Evolutionary conservation across 2,797 vertebrate species (phyloP).

Genomic region (Melanotaenia maccullochi): DNA sequence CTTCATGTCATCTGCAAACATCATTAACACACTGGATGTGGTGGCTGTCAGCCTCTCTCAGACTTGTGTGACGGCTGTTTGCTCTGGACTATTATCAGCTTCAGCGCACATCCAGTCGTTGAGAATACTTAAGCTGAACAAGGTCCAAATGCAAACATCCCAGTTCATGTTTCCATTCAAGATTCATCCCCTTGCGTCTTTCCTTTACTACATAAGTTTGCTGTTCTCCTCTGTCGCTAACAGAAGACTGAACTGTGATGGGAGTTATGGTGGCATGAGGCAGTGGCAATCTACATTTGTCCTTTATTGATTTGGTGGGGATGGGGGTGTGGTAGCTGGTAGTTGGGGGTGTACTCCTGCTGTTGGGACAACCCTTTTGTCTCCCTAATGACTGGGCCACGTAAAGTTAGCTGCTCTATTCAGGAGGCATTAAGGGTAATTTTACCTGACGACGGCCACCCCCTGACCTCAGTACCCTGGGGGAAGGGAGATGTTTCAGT

Average conservation of each 20-base stretch:
- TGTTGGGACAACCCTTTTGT: conserved; percentile 73
- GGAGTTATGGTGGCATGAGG: conserved; percentile 12
- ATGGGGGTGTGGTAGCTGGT: conserved; percentile 15
- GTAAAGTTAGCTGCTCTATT: conserved; percentile 75
- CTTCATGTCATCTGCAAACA: conserved; percentile 73
- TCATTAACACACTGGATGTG: conserved; percentile 60
- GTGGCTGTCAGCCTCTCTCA: conserved; percentile 53
- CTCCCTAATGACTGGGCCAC: conserved; percentile 70
- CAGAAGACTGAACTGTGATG: conserved; percentile 39
- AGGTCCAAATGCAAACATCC: conserved; percentile 60
- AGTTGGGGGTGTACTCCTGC: conserved; percentile 52
- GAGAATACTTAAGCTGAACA: conserved; percentile 44
- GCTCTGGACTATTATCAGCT: conserved; percentile 49
- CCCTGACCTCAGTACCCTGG: conserved; percentile 37
- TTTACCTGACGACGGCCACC: conserved; percentile 73
- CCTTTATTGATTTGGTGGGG: conserved; percentile 33
- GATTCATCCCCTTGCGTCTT: conserved; percentile 59
- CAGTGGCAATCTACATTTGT: conserved; percentile 45
- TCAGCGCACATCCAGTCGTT: conserved; percentile 50
- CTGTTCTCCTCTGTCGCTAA: conserved; percentile 61
- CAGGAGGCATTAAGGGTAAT: conserved; percentile 76
- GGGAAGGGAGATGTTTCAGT: conserved; percentile 46
- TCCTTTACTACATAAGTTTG: conserved; percentile 51
- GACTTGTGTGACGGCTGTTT: conserved; percentile 54
- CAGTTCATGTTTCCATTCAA: conserved; percentile 66